These are phyloP conservation scores for Tricholauxania praeusta DNA, from an alignment of 2,888 invertebrate genomes.

Conservation along the genomic window DNA sequence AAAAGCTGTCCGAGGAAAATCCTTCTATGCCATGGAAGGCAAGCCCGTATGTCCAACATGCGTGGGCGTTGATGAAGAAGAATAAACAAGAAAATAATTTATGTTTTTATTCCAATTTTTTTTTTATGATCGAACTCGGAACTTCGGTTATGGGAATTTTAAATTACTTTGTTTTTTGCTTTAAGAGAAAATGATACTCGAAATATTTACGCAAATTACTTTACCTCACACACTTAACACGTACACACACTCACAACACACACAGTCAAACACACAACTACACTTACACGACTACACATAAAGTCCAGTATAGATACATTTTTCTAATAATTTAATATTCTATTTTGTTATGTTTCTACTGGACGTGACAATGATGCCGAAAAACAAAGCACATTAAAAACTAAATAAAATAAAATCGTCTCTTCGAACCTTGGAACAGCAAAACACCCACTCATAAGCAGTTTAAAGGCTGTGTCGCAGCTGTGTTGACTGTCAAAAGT, in stretches of 20 bases:
- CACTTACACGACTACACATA: constrained; percentile 20
- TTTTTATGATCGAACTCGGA: constrained; percentile 6
- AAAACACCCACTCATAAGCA: not conserved
- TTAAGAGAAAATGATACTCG: constrained; percentile 24
- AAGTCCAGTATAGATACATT: not conserved
- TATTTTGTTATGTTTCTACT: constrained; percentile 9
- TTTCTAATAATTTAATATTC: not conserved
- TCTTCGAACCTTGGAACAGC: not conserved
- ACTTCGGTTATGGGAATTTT: not conserved
- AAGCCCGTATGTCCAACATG: constrained; percentile 95
- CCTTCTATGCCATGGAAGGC: constrained; percentile 97
- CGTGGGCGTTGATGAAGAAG: constrained; percentile 92
- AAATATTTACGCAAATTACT: constrained; percentile 38
- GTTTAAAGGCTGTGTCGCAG: not conserved
- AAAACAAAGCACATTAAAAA: not conserved
- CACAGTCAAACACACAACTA: not conserved
- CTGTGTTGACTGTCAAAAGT: constrained; percentile 17
- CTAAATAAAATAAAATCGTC: not conserved
- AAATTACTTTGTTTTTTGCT: constrained; percentile 31
- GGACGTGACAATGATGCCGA: not conserved
- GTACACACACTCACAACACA: constrained; percentile 31
- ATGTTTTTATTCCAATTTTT: constrained; percentile 13
- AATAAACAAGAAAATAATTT: constrained; percentile 61
- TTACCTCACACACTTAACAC: constrained; percentile 36
- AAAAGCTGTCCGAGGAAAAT: constrained; percentile 91